phyloP scores from a whole-genome alignment of 2,113 vertebrate genomes.

The Pycnonotus jocosus region DNA sequence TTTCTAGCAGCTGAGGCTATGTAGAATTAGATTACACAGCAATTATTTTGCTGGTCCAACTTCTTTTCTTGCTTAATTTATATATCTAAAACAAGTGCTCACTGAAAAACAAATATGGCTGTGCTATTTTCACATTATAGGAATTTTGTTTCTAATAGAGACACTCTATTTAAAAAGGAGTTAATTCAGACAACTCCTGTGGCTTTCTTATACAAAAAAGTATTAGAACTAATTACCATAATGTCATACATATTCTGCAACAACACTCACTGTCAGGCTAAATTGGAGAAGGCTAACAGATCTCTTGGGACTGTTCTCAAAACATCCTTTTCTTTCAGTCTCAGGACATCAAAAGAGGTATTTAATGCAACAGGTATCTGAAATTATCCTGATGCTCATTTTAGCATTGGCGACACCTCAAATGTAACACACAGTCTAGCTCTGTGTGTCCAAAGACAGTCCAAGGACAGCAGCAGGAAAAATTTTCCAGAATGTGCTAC shows the following conservation, averaged over 20 bases:
- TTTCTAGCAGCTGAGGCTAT: background rate
- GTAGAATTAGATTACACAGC: background rate
- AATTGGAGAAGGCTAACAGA: background rate
- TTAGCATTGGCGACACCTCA: background rate
- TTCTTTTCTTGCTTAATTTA: background rate
- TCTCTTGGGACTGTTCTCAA: background rate
- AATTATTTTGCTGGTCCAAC: background rate
- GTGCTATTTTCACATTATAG: background rate
- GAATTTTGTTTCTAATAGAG: background rate
- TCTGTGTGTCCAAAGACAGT: background rate
- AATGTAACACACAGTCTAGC: background rate
- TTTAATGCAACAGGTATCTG: background rate
- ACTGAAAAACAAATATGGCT: background rate
- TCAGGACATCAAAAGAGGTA: background rate
- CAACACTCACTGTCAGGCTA: background rate
- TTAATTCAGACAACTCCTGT: background rate
- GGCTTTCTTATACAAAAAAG: background rate
- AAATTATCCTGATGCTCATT: background rate
- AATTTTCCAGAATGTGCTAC: background rate
- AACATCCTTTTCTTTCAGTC: background rate
- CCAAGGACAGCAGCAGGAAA: background rate
- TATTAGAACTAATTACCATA: background rate
- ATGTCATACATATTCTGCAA: background rate
- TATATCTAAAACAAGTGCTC: background rate
- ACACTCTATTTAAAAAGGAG: background rate